Conservation (phyloP, 2,888 invertebrate species). For the Troglohyphantes excavatus region DNA sequence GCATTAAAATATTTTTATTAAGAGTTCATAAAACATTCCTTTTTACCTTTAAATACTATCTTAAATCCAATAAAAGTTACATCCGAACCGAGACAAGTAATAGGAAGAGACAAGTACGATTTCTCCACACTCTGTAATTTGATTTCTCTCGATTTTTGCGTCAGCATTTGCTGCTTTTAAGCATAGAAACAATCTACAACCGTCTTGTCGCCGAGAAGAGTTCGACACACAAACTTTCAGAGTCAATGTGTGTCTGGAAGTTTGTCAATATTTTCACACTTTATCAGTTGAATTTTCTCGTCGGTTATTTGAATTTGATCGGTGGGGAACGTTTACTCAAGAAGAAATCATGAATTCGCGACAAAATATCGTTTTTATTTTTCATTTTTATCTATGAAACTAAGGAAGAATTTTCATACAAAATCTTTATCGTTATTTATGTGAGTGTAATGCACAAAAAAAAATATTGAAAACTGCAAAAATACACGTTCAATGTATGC, state of each 20-base stretch:
- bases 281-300: background rate
- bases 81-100: slow-evolving; percentile 5
- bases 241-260: slow-evolving; percentile 5
- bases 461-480: no score
- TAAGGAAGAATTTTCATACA: no score
- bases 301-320: background rate
- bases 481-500: no score
- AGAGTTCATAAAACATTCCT: no score
- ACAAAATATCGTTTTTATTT: no score
- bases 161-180: background rate
- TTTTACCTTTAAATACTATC: background rate
- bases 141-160: slow-evolving; percentile 29
- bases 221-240: background rate
- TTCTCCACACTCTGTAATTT: slow-evolving; percentile 38
- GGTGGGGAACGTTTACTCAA: background rate
- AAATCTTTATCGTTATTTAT: no score
- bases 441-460: no score
- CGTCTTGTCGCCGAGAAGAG: background rate
- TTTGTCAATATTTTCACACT: background rate
- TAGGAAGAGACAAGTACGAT: background rate
- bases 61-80: background rate
- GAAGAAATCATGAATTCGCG: no score
- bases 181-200: background rate
- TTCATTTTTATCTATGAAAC: no score
- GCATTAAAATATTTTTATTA: no score